These are phyloP conservation scores for Eupithecia subumbrata DNA, from an alignment of 2,888 invertebrate species.

Conservation along the genomic window DNA sequence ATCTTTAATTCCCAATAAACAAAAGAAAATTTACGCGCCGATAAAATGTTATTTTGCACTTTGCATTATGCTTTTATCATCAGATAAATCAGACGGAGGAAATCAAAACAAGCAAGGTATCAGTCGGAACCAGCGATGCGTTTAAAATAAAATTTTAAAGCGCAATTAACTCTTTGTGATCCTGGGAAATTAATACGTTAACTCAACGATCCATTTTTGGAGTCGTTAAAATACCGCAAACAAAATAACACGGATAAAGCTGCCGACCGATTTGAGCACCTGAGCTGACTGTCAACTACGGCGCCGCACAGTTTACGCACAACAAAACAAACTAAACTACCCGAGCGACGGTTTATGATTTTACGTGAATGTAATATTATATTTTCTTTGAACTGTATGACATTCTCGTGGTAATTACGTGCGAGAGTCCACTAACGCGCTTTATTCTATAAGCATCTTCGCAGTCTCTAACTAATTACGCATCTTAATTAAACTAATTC, in stretches of 20 bases:
- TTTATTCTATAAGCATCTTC: constrained; percentile 61
- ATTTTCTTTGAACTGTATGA: constrained; percentile 62
- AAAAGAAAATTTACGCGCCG: constrained; percentile 69
- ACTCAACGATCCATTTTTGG: constrained; percentile 62
- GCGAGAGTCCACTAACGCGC: constrained; percentile 56
- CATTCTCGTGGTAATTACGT: constrained; percentile 57
- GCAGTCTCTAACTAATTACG: constrained; percentile 73
- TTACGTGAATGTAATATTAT: constrained; percentile 56
- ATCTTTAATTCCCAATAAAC: constrained; percentile 72
- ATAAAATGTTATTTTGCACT: constrained; percentile 64
- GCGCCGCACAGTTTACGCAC: constrained; percentile 43
- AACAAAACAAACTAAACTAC: constrained; percentile 53
- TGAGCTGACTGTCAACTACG: constrained; percentile 41
- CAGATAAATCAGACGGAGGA: constrained; percentile 63
- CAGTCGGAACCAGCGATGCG: constrained; percentile 50
- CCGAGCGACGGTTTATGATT: constrained; percentile 43
- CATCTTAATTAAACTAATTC: constrained; percentile 79
- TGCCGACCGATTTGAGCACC: constrained; percentile 52
- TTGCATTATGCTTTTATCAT: constrained; percentile 68
- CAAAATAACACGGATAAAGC: constrained; percentile 62
- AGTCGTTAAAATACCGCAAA: constrained; percentile 72
- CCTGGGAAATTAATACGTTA: constrained; percentile 72
- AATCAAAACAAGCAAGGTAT: constrained; percentile 63
- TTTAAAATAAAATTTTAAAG: constrained; percentile 78
- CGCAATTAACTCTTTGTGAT: constrained; percentile 75